Evolutionary conservation across 2,888 invertebrate species (phyloP).

Genomic region (Oxytorus armatus): DNA sequence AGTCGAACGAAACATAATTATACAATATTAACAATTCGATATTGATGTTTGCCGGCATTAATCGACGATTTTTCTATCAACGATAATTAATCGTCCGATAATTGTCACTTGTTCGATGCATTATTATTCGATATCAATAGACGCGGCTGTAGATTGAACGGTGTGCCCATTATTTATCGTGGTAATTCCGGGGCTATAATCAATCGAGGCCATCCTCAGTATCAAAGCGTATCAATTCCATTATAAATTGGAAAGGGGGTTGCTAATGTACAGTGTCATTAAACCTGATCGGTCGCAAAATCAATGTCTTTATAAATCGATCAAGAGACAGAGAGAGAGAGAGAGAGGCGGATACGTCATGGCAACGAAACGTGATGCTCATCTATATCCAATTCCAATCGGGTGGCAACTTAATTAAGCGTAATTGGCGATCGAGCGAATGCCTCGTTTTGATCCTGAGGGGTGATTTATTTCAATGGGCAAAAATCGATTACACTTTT

Average conservation of each 20-base stretch:
- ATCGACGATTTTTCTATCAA: no score
- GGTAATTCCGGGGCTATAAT: not conserved
- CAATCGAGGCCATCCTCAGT: not conserved
- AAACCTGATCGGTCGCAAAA: not conserved
- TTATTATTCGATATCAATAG: not conserved
- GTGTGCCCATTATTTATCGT: conserved; percentile 9
- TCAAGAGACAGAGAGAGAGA: conserved; percentile 5
- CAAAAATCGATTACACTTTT: conserved; percentile 31
- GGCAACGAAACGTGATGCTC: conserved; percentile 58
- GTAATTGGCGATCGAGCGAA: conserved; percentile 72
- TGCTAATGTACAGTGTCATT: conserved; percentile 21
- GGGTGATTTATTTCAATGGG: conserved; percentile 7
- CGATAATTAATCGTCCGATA: no score
- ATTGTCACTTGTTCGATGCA: no score
- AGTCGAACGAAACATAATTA: no score
- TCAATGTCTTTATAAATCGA: not conserved
- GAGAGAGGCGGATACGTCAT: not conserved
- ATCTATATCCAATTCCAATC: not conserved
- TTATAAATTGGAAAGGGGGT: not conserved
- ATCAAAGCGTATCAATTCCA: not conserved
- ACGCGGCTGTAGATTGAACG: not conserved
- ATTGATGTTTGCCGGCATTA: no score
- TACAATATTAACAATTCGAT: no score
- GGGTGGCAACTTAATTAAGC: conserved; percentile 73
- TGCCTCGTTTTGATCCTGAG: conserved; percentile 34